A percentile compares a stretch with the other conserved stretches of the same genome.
phyloP scores from a whole-genome alignment of 2,113 vertebrate genomes.

The Corydoras sp. region DNA sequence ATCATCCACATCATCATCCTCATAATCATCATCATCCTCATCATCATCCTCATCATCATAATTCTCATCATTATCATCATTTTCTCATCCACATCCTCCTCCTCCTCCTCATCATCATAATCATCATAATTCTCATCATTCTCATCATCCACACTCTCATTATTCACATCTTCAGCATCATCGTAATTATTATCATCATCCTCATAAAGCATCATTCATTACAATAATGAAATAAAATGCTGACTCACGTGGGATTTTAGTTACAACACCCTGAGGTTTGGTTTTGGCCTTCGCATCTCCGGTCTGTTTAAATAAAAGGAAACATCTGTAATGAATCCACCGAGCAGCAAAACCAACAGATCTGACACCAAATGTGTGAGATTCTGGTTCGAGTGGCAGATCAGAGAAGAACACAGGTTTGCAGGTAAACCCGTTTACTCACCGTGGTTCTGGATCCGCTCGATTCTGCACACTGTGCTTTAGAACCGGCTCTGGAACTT shows the following conservation, averaged over 20 bases:
- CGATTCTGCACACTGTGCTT: slow-evolving; percentile 50
- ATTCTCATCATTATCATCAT: too few relatives aligned
- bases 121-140: neutral
- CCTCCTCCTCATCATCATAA: too few relatives aligned
- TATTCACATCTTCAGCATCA: too few relatives aligned
- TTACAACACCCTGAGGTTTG: slow-evolving; percentile 65
- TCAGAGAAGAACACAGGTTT: slow-evolving; percentile 16
- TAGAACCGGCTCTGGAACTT: slow-evolving; percentile 50
- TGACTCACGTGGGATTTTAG: slow-evolving; percentile 73
- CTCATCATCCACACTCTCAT: neutral
- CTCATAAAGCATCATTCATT: neutral
- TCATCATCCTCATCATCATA: too few relatives aligned
- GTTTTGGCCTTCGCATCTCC: slow-evolving; percentile 49
- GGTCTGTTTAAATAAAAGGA: slow-evolving; percentile 16
- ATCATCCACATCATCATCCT: too few relatives aligned
- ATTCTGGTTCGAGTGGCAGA: too few relatives aligned
- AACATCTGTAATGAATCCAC: neutral
- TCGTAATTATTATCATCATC: neutral
- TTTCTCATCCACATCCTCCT: too few relatives aligned
- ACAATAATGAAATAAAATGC: neutral
- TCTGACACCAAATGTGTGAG: too few relatives aligned
- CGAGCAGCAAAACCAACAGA: neutral
- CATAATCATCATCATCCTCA: too few relatives aligned
- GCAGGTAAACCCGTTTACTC: slow-evolving; percentile 52
- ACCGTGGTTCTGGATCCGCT: slow-evolving; percentile 58